Evolutionary conservation across 53 echinoderm and acorn worm genomes (phyloP).

Genomic region (Henricia sp.): DNA sequence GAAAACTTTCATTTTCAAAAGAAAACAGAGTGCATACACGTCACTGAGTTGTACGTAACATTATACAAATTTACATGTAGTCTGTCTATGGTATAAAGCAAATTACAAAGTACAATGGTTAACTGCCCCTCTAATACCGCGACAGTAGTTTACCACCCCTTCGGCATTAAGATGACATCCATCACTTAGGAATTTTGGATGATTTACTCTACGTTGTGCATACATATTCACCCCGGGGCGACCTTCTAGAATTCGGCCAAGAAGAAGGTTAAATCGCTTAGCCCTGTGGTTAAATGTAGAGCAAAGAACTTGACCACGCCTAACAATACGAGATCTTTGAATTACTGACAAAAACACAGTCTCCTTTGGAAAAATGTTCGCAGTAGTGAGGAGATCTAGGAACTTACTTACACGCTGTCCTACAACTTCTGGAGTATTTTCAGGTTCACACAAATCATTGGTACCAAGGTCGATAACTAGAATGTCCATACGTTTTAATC

Average conservation of each 20-base stretch:
- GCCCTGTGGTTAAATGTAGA: slow-evolving; percentile 8
- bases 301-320: neutral
- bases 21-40: no score
- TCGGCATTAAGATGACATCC: neutral
- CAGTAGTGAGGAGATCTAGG: neutral
- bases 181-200: neutral
- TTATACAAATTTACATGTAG: no score
- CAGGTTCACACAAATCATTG: slow-evolving; percentile 4
- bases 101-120: neutral
- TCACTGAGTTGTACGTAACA: no score
- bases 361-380: neutral
- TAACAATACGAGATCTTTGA: neutral
- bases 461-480: slow-evolving; percentile 12
- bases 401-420: neutral
- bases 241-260: neutral
- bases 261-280: neutral
- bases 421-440: slow-evolving; percentile 1
- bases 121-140: neutral
- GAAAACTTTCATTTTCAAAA: no score
- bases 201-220: neutral
- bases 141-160: neutral
- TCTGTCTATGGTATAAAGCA: no score
- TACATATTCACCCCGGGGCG: neutral
- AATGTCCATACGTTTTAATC: neutral
- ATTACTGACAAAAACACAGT: slow-evolving; percentile 8